phyloP scores from a whole-genome alignment of 2,113 vertebrate genomes.

The Bubo scandiacus region DNA sequence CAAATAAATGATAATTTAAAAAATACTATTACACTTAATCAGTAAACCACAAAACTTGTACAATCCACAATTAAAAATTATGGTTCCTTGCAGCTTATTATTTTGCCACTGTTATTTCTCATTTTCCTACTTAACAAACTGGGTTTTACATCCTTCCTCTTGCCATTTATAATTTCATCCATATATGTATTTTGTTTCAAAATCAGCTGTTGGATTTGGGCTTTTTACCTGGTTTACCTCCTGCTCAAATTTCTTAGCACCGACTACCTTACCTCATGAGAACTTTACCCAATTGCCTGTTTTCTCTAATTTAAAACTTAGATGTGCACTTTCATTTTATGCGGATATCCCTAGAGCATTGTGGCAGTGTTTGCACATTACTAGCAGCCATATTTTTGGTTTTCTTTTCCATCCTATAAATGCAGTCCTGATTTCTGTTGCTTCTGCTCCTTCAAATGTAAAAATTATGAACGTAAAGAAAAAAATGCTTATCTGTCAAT shows the following conservation, averaged over 20 bases:
- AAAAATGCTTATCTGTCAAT: background rate
- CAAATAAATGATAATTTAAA: background rate
- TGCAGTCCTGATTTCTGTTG: background rate
- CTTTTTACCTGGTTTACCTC: background rate
- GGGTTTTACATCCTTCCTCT: background rate
- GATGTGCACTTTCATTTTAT: background rate
- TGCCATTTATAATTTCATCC: background rate
- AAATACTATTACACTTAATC: background rate
- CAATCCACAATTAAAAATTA: background rate
- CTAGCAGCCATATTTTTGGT: background rate
- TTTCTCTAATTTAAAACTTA: background rate
- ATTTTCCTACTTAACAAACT: background rate
- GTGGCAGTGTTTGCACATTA: background rate
- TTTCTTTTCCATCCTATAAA: background rate
- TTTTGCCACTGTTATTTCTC: background rate
- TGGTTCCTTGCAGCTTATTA: background rate
- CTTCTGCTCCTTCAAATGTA: background rate
- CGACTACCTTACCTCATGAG: background rate
- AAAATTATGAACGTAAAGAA: background rate
- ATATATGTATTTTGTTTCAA: background rate
- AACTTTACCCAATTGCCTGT: background rate
- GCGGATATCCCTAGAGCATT: background rate
- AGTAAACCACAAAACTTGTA: background rate
- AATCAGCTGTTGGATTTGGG: rapidly evolving
- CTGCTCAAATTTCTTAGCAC: background rate